Percentiles rank a stretch among this genome's conserved stretches.
phyloP scores from a whole-genome alignment of 2,113 vertebrate genomes.

The Cochlearius cochlearius region DNA sequence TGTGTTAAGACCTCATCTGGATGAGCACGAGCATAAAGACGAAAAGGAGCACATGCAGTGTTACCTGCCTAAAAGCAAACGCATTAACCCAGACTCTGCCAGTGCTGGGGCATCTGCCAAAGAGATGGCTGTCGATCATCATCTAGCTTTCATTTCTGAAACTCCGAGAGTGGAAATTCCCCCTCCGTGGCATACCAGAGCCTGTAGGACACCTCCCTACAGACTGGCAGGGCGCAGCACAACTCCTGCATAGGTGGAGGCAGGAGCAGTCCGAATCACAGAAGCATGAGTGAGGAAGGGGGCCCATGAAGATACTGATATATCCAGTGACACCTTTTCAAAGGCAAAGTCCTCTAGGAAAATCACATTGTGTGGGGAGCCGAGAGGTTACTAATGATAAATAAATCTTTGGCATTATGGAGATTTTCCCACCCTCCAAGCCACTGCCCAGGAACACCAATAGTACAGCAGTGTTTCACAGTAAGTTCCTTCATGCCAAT shows the following conservation, averaged over 20 bases:
- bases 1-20: not conserved
- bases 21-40: not conserved
- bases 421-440: not conserved
- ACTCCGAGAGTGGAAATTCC: not conserved
- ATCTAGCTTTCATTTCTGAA: not conserved
- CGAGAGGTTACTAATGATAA: not conserved
- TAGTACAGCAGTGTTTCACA: not conserved
- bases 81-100: not conserved
- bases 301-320: not conserved
- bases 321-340: not conserved
- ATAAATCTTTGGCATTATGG: not conserved
- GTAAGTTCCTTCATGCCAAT: not conserved
- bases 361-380: not conserved
- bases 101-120: not conserved
- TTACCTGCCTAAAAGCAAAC: not conserved
- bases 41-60: not conserved
- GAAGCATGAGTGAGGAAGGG: not conserved
- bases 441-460: not conserved
- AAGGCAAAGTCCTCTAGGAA: not conserved
- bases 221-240: too few relatives aligned
- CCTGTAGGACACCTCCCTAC: not conserved
- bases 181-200: not conserved
- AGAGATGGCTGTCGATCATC: not conserved
- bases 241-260: not conserved
- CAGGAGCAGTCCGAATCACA: not conserved